Evolutionary conservation across 2,797 vertebrate species (phyloP), one percentile per base, ranked within the genome.

Genomic region (Spinibarbus caldwelli): DNA sequence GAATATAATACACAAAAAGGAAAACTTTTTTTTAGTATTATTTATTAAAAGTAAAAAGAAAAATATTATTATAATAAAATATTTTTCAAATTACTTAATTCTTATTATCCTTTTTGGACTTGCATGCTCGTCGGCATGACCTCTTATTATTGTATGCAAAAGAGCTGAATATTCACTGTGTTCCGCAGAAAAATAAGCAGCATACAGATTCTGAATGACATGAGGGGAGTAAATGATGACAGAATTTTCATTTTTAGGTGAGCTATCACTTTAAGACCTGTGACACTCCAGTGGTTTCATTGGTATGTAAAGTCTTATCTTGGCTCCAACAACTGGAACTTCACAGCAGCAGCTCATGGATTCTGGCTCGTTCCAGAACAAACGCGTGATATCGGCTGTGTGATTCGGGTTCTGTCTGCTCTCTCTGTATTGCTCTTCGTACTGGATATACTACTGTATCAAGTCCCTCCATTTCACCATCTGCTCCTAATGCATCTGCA

Each of bases 221-320:
- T 71, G 12, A 71, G 12, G 41, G 15, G 2, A 49, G 43, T 21
- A 49, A 49, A 31, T 26, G 9, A 80, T 45, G 29, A 80, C 43
- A n/a, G 2, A 29, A 15, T 64, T 6, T 29, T 7, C 0, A 86
- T 87, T 88, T 81, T 76, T 12, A 6, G 41, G 10, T 66, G 17
- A 66, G 11, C 59, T 21, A 2, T 68, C 29, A 6, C 17, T 82
- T 82, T 43, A 71, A 78, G 43, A 52, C 9, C 49, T 15, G 84
- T 47, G 41, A 43, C 86, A 57, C 71, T 70, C 73, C 57, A 72
- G 73, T 57, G 17, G 31, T 87, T 86, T 78, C 82, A 87, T 89
- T 89, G 71, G 82, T 85, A 88, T 91, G 89, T 85, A 78, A 85
- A 88, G 83, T 83, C 78, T 78, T 80, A 76, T 86, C 86, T 87